These are phyloP conservation scores for Trichacis sp. DNA, from an alignment of 2,888 invertebrate species.

Conservation along the genomic window DNA sequence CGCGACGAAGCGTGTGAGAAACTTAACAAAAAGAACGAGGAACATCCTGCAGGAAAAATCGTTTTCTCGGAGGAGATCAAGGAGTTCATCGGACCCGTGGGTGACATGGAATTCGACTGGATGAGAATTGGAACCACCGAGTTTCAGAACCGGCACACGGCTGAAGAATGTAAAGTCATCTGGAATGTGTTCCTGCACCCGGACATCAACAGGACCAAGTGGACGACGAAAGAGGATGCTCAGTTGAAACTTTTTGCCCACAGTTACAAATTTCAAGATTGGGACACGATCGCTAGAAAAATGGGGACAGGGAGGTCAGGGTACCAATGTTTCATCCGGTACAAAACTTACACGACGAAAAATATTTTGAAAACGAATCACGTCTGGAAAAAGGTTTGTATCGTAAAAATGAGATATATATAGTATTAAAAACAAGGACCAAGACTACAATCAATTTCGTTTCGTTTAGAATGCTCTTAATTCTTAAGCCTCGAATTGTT, in stretches of 20 bases:
- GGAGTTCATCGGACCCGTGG: constrained; percentile 50
- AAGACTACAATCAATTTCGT: no score
- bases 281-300: constrained; percentile 75
- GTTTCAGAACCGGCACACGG: constrained; percentile 73
- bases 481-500: no score
- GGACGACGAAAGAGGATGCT: constrained; percentile 71
- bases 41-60: constrained; percentile 17
- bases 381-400: constrained; percentile 40
- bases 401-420: no score
- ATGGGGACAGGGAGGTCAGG: constrained; percentile 75
- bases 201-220: constrained; percentile 73
- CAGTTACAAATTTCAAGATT: constrained; percentile 72
- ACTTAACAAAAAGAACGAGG: constrained; percentile 16
- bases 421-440: no score
- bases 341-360: constrained; percentile 69
- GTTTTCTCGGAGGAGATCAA: constrained; percentile 46
- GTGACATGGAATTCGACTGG: constrained; percentile 73
- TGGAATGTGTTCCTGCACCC: constrained; percentile 82
- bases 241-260: constrained; percentile 65
- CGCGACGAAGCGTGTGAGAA: constrained; percentile 59
- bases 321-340: constrained; percentile 79
- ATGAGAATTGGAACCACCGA: constrained; percentile 70
- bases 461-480: no score
- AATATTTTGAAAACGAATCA: constrained; percentile 25
- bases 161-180: constrained; percentile 76